Base-by-base conservation (phyloP, 2,888 invertebrate species). In the Phortica okadai region DNA sequence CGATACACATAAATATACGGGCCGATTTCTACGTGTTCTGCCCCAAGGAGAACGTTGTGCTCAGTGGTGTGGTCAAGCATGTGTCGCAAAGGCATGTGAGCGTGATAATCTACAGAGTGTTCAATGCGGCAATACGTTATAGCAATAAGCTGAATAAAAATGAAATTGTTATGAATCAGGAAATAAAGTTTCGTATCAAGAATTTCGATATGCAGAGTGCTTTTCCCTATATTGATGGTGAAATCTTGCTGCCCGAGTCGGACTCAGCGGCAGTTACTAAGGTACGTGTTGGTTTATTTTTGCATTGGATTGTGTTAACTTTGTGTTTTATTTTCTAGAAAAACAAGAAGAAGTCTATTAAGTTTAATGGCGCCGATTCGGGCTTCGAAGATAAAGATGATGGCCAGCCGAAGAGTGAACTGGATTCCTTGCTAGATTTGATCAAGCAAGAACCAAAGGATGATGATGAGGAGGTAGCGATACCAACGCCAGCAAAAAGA, bases 11-110 rank as follows among this genome's bases (percentile, higher is more conserved):
- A 45, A 92, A 94, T 80, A 90, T 95, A 3, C 91, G 93, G 82
- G 94, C 93, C 0, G 93, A 94, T 83, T 95, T 94, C 87, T 94
- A 93, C 85, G 86, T 95, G 21, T 95, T 95, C 82, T 92, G 92
- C 77, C 95, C 95, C 2, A 84, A 90, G 79, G 86, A 93, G 58
- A 94, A 93, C 0, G 92, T 92, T 75, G 89, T 90, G 6, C 88
- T 95, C 11, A 92, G 91, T 83, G 95, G 94, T 14, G 88, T 93
- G 62, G 94, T 95, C 0, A 94, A 94, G 82, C 94, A 94, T 76
- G 85, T 91, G 42, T 88, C 90, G 1, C 82, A 83, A 82, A 88
- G 91, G 64, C 94, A 94, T 86, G 90, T 95, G 44, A 94, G 94
- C 8, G 93, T 94, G 59, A 91, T 95, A 73, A 93, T 95, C 1